Evolutionary conservation across 2,888 invertebrate species (phyloP).

Genomic region (Lasioglossum marginatum): DNA sequence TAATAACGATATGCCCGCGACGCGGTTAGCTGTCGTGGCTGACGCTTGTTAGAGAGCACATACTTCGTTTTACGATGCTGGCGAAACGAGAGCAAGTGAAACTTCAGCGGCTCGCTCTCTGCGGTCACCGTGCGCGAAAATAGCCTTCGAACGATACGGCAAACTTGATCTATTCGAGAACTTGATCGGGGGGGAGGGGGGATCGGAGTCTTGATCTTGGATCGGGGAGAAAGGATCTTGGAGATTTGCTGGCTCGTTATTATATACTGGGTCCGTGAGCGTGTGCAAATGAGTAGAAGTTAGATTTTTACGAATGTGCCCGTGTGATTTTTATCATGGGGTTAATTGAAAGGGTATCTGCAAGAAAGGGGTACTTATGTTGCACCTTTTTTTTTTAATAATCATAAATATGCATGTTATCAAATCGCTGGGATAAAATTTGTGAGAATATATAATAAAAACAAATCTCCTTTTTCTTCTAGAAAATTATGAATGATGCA

Average conservation of each 20-base stretch:
- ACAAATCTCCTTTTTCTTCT: too few species aligned
- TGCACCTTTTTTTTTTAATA: too few species aligned
- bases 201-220: neutral
- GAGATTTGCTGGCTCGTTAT: neutral
- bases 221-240: neutral
- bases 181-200: neutral
- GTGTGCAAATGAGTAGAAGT: too few species aligned
- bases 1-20: conserved; percentile 8
- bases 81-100: conserved; percentile 15
- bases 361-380: too few species aligned
- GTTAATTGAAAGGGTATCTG: too few species aligned
- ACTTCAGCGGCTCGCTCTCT: neutral
- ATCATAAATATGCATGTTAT: too few species aligned
- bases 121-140: neutral
- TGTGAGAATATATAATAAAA: too few species aligned
- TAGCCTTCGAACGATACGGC: neutral
- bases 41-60: neutral
- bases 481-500: too few species aligned
- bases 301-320: too few species aligned
- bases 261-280: too few species aligned
- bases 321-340: too few species aligned
- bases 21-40: neutral
- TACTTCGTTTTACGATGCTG: neutral
- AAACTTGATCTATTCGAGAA: neutral
- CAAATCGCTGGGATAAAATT: too few species aligned